These are phyloP conservation scores for Dichetophora obliterata DNA, from an alignment of 2,888 invertebrate species.

Conservation along the genomic window DNA sequence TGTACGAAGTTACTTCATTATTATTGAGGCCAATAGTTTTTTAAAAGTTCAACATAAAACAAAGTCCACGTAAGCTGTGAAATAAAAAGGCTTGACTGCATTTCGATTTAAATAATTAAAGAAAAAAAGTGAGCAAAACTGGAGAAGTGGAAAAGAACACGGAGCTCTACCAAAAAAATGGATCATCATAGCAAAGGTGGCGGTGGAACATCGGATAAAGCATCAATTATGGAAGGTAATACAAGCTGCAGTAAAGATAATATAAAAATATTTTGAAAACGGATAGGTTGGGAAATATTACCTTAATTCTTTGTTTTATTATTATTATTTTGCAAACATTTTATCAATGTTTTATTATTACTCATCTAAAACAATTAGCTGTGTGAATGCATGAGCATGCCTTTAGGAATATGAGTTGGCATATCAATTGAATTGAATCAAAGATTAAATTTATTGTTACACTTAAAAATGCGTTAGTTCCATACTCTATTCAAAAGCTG, in stretches of 20 bases:
- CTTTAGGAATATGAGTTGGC: too few relatives aligned
- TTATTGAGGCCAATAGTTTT: too few relatives aligned
- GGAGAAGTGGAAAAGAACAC: conserved; percentile 69
- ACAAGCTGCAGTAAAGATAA: conserved; percentile 31
- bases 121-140: conserved; percentile 53
- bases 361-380: too few relatives aligned
- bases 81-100: neutral
- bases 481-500: too few relatives aligned
- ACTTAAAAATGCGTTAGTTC: too few relatives aligned
- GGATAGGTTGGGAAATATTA: neutral
- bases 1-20: too few relatives aligned
- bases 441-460: too few relatives aligned
- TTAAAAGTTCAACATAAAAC: neutral
- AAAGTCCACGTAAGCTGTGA: neutral
- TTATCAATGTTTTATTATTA: too few relatives aligned
- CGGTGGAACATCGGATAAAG: conserved; percentile 56
- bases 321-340: too few relatives aligned
- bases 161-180: conserved; percentile 64
- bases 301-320: neutral
- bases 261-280: neutral
- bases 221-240: conserved; percentile 65
- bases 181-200: conserved; percentile 51
- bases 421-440: too few relatives aligned
- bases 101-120: neutral
- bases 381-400: too few relatives aligned